These are phyloP conservation scores for Apamea anceps DNA, from an alignment of 2,888 invertebrate species.

Conservation along the genomic window DNA sequence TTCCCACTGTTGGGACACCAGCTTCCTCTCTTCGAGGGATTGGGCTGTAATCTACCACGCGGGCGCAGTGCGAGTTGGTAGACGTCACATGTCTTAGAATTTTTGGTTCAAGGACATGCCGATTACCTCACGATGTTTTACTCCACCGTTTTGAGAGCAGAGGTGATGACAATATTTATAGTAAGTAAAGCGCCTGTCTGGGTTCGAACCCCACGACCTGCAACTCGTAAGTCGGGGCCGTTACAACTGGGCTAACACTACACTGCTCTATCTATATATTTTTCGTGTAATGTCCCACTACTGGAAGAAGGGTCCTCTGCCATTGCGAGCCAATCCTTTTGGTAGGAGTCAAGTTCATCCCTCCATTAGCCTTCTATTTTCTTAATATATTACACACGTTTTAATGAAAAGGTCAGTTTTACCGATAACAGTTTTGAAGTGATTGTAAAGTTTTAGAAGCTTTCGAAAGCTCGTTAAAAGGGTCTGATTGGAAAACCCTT, in stretches of 20 bases:
- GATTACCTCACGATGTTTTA: not conserved
- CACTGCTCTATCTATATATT: not conserved
- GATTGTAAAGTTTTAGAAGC: not conserved
- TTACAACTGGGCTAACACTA: not conserved
- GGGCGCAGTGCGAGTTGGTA: not conserved
- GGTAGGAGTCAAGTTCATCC: not conserved
- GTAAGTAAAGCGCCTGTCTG: not conserved
- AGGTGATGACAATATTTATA: not conserved
- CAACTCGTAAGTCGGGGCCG: not conserved
- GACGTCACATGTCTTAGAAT: not conserved
- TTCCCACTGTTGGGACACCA: no score
- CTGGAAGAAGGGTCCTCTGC: not conserved
- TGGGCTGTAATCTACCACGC: not conserved
- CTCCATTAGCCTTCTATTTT: not conserved
- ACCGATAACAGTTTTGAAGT: not conserved
- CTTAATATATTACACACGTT: not conserved
- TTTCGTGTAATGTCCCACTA: not conserved
- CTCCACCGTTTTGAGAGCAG: not conserved
- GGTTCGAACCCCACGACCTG: not conserved
- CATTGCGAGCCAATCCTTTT: not conserved
- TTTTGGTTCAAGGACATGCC: not conserved
- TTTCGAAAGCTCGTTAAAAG: conserved; percentile 23
- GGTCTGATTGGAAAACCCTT: conserved; percentile 21
- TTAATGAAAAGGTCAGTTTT: conserved; percentile 4
- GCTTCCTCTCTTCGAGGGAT: no score